Evolutionary conservation across 1,140 invertebrate genomes (phyloP).

Genomic region (Araneus ventricosus): DNA sequence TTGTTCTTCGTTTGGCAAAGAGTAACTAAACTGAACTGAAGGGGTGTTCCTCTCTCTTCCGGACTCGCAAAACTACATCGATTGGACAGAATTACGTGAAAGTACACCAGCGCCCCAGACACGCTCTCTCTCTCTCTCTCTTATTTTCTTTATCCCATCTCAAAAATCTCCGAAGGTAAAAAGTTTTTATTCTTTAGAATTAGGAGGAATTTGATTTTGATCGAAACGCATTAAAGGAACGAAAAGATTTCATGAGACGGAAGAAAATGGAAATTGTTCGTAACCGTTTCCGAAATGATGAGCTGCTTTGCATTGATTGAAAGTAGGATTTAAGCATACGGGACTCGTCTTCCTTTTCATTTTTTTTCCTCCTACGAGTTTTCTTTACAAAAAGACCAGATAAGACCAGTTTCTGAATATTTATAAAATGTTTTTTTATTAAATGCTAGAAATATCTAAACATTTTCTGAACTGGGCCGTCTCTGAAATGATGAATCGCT

Average conservation of each 20-base stretch:
- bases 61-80: slow-evolving; percentile 14
- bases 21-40: slow-evolving; percentile 22
- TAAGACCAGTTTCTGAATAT: background rate
- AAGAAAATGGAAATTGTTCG: background rate
- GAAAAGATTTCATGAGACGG: background rate
- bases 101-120: slow-evolving; percentile 7
- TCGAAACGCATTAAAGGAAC: background rate
- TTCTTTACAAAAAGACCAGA: background rate
- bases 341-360: no score
- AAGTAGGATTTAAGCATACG: background rate
- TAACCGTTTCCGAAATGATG: no score
- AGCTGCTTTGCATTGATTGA: background rate
- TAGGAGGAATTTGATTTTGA: background rate
- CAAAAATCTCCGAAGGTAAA: background rate
- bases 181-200: slow-evolving; percentile 6
- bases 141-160: background rate
- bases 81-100: slow-evolving; percentile 2
- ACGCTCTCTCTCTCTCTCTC: background rate
- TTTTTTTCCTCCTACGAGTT: background rate
- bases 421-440: no score
- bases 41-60: background rate
- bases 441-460: no score
- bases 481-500: no score
- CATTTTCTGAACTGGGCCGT: no score
- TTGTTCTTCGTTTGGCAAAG: background rate